Base-by-base conservation (phyloP, 2,113 vertebrate species). In the Dasyprocta punctata region DNA sequence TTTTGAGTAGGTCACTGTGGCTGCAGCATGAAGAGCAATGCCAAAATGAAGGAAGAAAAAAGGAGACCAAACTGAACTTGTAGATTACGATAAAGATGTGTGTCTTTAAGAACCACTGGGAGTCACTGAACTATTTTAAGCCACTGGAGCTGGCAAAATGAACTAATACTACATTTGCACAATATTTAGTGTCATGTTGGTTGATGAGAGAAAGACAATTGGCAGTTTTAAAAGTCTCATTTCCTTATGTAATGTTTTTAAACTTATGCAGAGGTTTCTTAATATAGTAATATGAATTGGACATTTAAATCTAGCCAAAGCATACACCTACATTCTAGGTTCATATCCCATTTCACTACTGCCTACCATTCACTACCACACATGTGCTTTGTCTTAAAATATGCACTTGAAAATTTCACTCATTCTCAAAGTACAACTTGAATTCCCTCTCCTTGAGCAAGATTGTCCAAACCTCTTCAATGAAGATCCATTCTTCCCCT, bases 331-430 rank as follows among this genome's bases (percentile, higher is more conserved):
- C 30, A 19, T 85, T 88, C 10, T 90, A 90, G 82, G 75, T 77
- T 92, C 52, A 75, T 92, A 90, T 58, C 47, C 41, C 36, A 73
- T 89, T 92, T 78, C 33, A 56, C 61, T 33, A 24, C 33, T 33
- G 38, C 36, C 83, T 86, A 16, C 47, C 89, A 7, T 65, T 1
- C 36, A 33, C 44, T 13, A 61, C 36, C 19, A 36, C 61, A 88
- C 38, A 86, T 33, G 54, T 5, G 24, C 2, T 80, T 65, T 71
- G 44, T 88, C 12, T 69, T 78, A 78, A 77, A 78, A 44, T 87
- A 47, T 95, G 24, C 47, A 56, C 67, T 75, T 92, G 83, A 78
- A 47, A 94, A 9, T 80, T 77, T 90, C 58, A 77, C 54, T 86
- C 36, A 30, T 56, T 77, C n/a, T 94, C 83, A 33, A 81, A 94